Evolutionary conservation across 92 coral and sea anemone species (phyloP).

Genomic region (Phenganax subtilis): DNA sequence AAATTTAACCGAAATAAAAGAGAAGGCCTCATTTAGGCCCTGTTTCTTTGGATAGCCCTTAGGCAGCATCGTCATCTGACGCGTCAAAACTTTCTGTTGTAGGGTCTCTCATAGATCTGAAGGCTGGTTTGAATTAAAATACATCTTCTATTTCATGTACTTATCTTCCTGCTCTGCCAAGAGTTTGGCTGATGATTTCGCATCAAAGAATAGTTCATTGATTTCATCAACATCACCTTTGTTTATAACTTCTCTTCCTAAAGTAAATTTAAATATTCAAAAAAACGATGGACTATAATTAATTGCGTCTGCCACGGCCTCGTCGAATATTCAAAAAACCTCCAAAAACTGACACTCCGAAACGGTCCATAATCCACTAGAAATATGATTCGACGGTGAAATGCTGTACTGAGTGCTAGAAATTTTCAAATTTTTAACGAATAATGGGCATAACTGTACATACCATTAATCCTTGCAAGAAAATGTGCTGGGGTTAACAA

Average conservation of each 20-base stretch:
- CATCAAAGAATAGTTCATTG: conserved; percentile 92
- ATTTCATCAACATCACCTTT: conserved; percentile 94
- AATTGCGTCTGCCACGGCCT: too few species aligned
- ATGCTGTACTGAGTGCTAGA: too few species aligned
- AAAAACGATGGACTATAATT: neutral
- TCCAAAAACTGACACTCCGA: neutral
- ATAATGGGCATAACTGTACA: neutral
- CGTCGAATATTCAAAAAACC: neutral
- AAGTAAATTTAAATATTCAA: neutral
- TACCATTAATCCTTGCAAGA: conserved; percentile 95
- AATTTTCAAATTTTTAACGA: too few species aligned
- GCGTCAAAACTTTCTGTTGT: too few species aligned
- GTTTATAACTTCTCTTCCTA: conserved; percentile 83
- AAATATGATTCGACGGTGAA: too few species aligned
- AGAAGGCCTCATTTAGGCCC: too few species aligned
- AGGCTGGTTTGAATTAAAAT: neutral
- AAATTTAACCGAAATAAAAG: too few species aligned
- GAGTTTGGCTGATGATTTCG: conserved; percentile 93
- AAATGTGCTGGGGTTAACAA: conserved; percentile 89
- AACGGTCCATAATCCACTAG: neutral
- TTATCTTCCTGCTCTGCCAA: conserved; percentile 96
- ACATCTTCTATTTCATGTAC: conserved; percentile 60
- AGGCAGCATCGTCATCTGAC: too few species aligned
- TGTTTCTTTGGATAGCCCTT: too few species aligned
- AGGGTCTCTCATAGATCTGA: too few species aligned